Conservation (phyloP, 2,888 invertebrate species). For the Perithous albicinctus region DNA sequence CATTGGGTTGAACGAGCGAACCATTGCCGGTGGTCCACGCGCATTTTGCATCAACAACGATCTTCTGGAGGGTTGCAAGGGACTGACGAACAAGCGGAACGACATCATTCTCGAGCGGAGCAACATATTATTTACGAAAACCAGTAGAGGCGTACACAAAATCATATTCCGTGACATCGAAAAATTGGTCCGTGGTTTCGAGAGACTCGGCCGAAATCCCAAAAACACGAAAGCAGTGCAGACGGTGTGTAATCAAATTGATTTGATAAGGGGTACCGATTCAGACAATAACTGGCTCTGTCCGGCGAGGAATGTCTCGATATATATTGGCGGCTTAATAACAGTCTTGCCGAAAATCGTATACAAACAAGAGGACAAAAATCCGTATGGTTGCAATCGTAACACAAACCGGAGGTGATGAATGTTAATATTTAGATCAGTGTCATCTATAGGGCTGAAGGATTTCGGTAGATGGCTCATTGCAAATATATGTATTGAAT, state of each 20-base stretch:
- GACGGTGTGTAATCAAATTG: background rate
- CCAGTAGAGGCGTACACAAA: background rate
- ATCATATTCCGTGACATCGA: background rate
- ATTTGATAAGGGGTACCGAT: background rate
- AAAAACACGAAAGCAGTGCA: background rate
- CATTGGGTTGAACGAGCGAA: background rate
- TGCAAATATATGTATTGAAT: too few relatives aligned
- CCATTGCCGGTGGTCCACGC: background rate
- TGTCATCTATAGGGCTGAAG: too few relatives aligned
- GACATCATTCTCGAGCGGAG: background rate
- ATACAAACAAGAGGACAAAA: background rate
- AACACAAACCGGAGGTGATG: background rate
- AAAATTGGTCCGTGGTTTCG: background rate
- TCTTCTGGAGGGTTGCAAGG: slow-evolving; percentile 1
- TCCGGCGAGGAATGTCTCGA: background rate
- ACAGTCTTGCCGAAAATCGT: background rate
- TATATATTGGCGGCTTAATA: background rate
- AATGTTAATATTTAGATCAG: too few relatives aligned
- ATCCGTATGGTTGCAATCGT: background rate
- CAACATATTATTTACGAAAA: background rate
- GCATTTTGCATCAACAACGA: too few relatives aligned
- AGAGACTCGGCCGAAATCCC: background rate
- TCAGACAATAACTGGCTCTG: background rate
- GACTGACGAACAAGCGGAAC: background rate
- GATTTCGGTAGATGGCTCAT: too few relatives aligned